These are phyloP conservation scores for Dasypolia templi DNA, from an alignment of 2,888 invertebrate species.

Conservation along the genomic window DNA sequence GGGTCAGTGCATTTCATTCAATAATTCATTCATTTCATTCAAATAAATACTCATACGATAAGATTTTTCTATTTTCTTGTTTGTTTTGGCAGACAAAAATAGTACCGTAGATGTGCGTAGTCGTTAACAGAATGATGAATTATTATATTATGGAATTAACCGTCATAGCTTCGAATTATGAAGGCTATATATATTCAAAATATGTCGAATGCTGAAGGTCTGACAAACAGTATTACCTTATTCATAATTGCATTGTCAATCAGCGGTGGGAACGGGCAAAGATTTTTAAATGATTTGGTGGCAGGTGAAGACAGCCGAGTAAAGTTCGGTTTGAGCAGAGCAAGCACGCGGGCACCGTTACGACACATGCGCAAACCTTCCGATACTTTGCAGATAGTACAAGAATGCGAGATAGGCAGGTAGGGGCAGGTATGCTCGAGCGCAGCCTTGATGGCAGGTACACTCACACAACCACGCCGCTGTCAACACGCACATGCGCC, in stretches of 20 bases:
- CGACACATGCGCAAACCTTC: constrained; percentile 77
- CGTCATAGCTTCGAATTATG: constrained; percentile 36
- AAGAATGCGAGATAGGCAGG: constrained; percentile 86
- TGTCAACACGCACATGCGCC: constrained; percentile 56
- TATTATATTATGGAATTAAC: constrained; percentile 35
- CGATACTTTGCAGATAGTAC: constrained; percentile 85
- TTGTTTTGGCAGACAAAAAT: constrained; percentile 37
- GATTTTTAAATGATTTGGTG: constrained; percentile 73
- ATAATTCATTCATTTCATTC: too few species aligned
- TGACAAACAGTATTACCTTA: constrained; percentile 75
- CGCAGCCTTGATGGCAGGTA: constrained; percentile 75
- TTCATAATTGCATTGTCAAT: constrained; percentile 85
- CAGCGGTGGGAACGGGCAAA: constrained; percentile 73
- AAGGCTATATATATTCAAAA: constrained; percentile 52
- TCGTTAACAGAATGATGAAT: constrained; percentile 38
- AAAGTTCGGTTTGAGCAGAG: constrained; percentile 74
- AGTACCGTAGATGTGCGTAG: constrained; percentile 9
- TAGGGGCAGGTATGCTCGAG: constrained; percentile 80
- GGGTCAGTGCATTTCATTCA: too few species aligned
- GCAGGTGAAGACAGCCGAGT: constrained; percentile 78
- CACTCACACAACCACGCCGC: constrained; percentile 68
- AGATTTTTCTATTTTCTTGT: constrained; percentile 53
- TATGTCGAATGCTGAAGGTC: constrained; percentile 72
- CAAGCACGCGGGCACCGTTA: constrained; percentile 82
- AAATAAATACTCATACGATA: constrained; percentile 39